Evolutionary conservation across 2,797 vertebrate species (phyloP), one percentile per base, ranked within the genome.

Genomic region (Alca torda): DNA sequence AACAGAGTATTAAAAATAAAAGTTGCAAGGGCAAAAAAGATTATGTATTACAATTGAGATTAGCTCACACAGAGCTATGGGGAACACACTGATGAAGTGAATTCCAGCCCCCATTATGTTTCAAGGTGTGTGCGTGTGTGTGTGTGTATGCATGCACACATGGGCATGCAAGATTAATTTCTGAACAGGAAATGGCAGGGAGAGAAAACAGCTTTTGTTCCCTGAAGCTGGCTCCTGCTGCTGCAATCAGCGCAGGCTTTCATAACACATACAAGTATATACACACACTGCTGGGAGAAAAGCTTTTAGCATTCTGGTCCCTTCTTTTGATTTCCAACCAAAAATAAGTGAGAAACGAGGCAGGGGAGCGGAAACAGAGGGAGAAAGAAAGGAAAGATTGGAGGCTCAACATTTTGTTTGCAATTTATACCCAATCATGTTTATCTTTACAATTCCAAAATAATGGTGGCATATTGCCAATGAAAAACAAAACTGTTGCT

Each of bases 171-270:
- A 96, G 81, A 94, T 93, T 91, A 95, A 95, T 88, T 94, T 85
- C 90, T 94, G 83, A 94, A 81, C 46, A 85, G 80, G 64, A 92
- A 95, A 81, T 75, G 74, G 57, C 72, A 93, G 48, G 41, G 75
- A 91, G 70, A 90, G 59, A 96, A 93, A 93, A 84, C 83, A 92
- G 87, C 73, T 94, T 96, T 96, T 97, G 95, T 94, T 93, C 89
- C 90, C 91, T 93, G 81, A 95, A 95, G 89, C 89, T 92, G 54
- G 41, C 83, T 97, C 97, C 95, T 94, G 96, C 97, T 97, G 96
- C 69, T 96, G 90, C 93, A 97, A 97, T 97, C 95, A 97, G 87
- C 10, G 2, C 84, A 90, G 86, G 84, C 86, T 97, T 96, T 96
- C 87, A 84, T 87, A 95, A 87, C 74, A 60, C 45, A 61, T 57